Evolutionary conservation across 2,113 vertebrate species (phyloP), one percentile per base, ranked within the genome.

Genomic region (Cryptotis parvus): DNA sequence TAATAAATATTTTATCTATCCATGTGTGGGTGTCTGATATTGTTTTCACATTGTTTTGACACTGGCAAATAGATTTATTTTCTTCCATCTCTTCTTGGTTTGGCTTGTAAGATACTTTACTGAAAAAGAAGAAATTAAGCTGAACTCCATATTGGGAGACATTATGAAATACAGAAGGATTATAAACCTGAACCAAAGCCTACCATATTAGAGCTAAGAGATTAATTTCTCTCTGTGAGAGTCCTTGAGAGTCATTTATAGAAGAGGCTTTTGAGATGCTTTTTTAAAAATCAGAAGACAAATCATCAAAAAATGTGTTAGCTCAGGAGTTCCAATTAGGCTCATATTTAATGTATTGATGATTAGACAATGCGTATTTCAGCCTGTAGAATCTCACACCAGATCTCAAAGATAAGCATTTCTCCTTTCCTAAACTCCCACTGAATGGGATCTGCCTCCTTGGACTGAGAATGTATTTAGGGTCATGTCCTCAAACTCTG

Each of bases 21-120:
- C 16, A 31, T 79, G 73, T 63, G 33, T 7, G 16, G 11, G 16
- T 18, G 33, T 65, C 39, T 84, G 63, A 94, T 91, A 93, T 94
- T 68, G 92, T 86, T 97, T 96, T 88, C 89, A 96, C 90, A 63
- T 90, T 94, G 84, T 95, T 97, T 95, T 94, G 94, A 84, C 72
- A 26, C 41, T 8, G 39, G 29, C 1, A 73, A 91, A 81, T 27
- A 78, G 92, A 79, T 79, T 58, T 3, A 63, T 90, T 90, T 87
- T 95, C 90, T 94, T 96, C 72, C 43, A 82, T 81, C 65, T 70
- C 94, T 37, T 89, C 66, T 95, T 84, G 81, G 20, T 93, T 86
- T 90, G 91, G 84, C 73, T 72, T 90, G 95, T 41, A 83, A 77
- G 85, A 92, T 80, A 84, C 26, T 94, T 94, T 90, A 69, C 90